A percentile compares a stretch with the other conserved stretches of the same genome.
These are phyloP conservation scores for Corythornis cristatus DNA, from an alignment of 2,113 vertebrate genomes.

Conservation along the genomic window DNA sequence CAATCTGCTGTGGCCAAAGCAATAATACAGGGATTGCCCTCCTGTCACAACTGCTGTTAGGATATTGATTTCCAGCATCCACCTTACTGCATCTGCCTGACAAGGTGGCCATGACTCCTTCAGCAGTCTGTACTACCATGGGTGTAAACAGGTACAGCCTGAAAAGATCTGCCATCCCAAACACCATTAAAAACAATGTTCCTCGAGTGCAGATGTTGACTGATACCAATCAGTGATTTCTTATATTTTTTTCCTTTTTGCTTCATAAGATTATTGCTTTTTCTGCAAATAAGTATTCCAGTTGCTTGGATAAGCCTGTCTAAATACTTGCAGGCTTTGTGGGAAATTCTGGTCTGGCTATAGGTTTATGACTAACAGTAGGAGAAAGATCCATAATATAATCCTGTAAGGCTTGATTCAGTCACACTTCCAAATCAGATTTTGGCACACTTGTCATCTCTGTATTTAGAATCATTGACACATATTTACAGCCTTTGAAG, in stretches of 20 bases:
- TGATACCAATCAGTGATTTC: neutral
- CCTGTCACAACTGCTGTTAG: neutral
- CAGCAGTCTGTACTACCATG: neutral
- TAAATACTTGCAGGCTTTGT: neutral
- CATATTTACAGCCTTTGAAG: neutral
- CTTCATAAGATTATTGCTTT: neutral
- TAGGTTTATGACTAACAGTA: neutral
- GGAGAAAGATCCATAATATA: neutral
- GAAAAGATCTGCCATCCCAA: neutral
- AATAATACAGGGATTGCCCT: neutral
- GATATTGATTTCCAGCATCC: neutral
- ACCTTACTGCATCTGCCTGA: neutral
- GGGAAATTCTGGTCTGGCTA: neutral
- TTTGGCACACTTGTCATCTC: neutral
- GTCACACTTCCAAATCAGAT: neutral
- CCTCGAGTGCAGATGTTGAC: neutral
- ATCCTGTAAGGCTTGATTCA: neutral
- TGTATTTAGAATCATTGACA: conserved; percentile 1
- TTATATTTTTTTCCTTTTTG: neutral
- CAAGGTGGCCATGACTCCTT: neutral
- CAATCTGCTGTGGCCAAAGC: neutral
- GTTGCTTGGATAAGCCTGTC: neutral
- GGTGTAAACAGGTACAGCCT: neutral
- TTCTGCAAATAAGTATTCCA: neutral
- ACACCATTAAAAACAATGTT: neutral